These are phyloP conservation scores for Chlorops oryzae DNA, from an alignment of 1,140 invertebrate species.

Conservation along the genomic window DNA sequence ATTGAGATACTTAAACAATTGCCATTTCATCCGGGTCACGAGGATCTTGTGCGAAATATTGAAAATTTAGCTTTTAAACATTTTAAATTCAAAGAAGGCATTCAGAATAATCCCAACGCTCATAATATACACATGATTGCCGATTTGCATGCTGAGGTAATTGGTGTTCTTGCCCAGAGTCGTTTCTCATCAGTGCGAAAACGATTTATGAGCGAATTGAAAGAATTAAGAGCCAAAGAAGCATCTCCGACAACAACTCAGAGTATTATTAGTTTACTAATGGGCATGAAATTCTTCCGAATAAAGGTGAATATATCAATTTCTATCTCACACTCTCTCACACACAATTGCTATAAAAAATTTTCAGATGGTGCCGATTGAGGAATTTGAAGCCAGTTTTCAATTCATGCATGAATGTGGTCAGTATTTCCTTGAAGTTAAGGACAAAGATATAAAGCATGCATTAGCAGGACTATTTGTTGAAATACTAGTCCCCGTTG, in stretches of 20 bases:
- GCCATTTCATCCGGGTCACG: slow-evolving; percentile 95
- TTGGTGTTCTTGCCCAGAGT: slow-evolving; percentile 94
- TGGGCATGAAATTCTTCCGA: slow-evolving; percentile 99
- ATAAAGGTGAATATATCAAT: slow-evolving; percentile 41
- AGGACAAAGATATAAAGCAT: slow-evolving; percentile 98
- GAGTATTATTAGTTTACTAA: slow-evolving; percentile 92
- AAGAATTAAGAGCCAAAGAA: slow-evolving; percentile 81
- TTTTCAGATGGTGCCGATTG: slow-evolving; percentile 90
- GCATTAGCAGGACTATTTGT: slow-evolving; percentile 96
- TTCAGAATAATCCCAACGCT: slow-evolving; percentile 88
- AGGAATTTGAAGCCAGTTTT: slow-evolving; percentile 98
- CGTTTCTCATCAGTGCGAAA: slow-evolving; percentile 89
- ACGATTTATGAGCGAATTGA: slow-evolving; percentile 87
- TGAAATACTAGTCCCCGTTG: slow-evolving; percentile 96
- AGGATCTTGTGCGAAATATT: slow-evolving; percentile 90
- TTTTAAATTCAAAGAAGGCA: slow-evolving; percentile 94
- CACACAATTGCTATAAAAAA: no score
- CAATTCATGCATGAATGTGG: slow-evolving; percentile 98
- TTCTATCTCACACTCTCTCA: no score
- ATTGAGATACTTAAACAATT: slow-evolving; percentile 95
- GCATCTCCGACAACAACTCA: slow-evolving; percentile 84
- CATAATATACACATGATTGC: slow-evolving; percentile 94
- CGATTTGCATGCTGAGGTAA: slow-evolving; percentile 96
- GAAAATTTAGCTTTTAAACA: slow-evolving; percentile 96
- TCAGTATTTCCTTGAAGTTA: slow-evolving; percentile 96